Evolutionary conservation across 2,113 vertebrate genomes (phyloP), one percentile per base, ranked within the genome.

Genomic region (Vulpes vulpes): DNA sequence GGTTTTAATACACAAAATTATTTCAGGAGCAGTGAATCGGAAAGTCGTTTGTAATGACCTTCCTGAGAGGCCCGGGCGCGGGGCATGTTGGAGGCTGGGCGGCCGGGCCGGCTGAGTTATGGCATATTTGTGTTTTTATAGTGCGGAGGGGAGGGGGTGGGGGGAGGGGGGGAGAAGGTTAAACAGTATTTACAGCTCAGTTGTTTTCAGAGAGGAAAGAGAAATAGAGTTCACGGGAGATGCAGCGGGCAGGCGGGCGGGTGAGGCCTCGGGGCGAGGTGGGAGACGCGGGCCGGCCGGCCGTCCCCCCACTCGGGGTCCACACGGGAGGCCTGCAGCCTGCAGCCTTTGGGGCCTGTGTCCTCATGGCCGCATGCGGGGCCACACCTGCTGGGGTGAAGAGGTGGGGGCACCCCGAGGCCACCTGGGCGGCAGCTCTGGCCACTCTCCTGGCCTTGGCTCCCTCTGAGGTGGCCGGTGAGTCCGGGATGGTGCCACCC

Each of bases 1-100:
- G 99, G 99, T 99, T 99, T 99, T 99, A 99, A 99, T 99, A 99
- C 99, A 99, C 99, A 99, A 99, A 99, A 99, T 99, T 99, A 99
- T 99, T 99, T 99, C 99, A 99, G 99, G 99, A 99, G 99, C 99
- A 99, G 99, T 99, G 99, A 99, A 99, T 99, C 99, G 99, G 99
- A 99, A 99, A 99, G 99, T 99, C 99, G 99, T 99, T 99, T 99
- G 99, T 99, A 99, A 99, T 99, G 99, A 99, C 99, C 99, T 99
- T 99, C 99, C 99, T 99, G 99, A 99, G 99, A 99, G 99, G 99
- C 99, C 99, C 99, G 99, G 98, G 99, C 99, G 99, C 99, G 99
- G 99, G 99, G 99, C 99, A 99, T 99, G 99, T 99, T 99, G 99
- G 99, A 99, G 99, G 99, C 99, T 97, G 99, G 99, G 99, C 99